A percentile compares a stretch with the other conserved stretches of the same genome.
phyloP scores from a whole-genome alignment of 23 tunicate genomes.

The Diplosoma virens region DNA sequence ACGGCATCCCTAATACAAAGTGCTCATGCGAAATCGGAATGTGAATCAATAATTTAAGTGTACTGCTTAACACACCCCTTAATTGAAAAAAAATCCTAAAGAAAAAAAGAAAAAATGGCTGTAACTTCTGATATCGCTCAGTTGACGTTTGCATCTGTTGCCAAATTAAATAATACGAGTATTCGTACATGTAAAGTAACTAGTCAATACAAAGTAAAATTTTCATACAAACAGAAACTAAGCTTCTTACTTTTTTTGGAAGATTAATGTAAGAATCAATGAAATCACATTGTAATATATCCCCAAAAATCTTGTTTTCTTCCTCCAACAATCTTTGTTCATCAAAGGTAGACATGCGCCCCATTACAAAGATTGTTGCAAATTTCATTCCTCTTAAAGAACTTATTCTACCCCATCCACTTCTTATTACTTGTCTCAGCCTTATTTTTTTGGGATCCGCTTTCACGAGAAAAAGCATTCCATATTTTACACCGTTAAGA shows the following conservation, averaged over 20 bases:
- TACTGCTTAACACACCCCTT: too few relatives aligned
- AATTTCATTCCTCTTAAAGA: constrained; percentile 27
- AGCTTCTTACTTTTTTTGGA: constrained; percentile 58
- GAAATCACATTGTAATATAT: constrained; percentile 66
- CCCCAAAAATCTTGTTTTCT: constrained; percentile 75
- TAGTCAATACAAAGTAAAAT: too few relatives aligned
- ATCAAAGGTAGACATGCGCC: not conserved
- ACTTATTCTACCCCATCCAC: constrained; percentile 61
- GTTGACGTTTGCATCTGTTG: too few relatives aligned
- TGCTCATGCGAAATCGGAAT: too few relatives aligned
- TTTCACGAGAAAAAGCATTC: constrained; percentile 78
- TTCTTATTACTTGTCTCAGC: constrained; percentile 37
- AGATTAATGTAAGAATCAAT: constrained; percentile 52
- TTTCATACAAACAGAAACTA: too few relatives aligned
- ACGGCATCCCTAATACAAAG: too few relatives aligned
- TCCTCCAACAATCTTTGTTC: constrained; percentile 17
- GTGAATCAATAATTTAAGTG: too few relatives aligned
- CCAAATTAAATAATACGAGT: too few relatives aligned
- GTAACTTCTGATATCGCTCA: too few relatives aligned
- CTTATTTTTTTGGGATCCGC: constrained; percentile 45
- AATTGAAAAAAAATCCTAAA: too few relatives aligned
- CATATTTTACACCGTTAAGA: not conserved
- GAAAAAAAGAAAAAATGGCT: too few relatives aligned
- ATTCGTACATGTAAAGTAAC: too few relatives aligned
- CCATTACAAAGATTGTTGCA: constrained; percentile 44